phyloP scores from a whole-genome alignment of 2,797 vertebrate species.

The Streptopelia turtur region DNA sequence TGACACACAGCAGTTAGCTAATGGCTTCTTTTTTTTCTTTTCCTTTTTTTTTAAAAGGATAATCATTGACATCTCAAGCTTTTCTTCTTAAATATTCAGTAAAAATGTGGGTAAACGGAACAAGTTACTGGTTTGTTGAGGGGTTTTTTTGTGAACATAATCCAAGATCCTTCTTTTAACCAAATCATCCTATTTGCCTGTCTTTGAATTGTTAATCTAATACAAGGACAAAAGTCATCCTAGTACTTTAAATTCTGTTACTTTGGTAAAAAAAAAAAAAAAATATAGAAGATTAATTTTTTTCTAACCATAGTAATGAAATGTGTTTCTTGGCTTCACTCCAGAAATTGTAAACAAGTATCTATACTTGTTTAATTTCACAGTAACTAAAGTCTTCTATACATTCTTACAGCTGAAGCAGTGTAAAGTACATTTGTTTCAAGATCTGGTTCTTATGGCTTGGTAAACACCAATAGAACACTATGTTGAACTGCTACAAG shows the following conservation, averaged over 20 bases:
- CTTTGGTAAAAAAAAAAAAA: background rate
- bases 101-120: background rate
- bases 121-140: background rate
- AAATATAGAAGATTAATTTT: background rate
- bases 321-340: background rate
- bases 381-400: conserved; percentile 29
- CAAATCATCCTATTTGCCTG: background rate
- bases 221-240: background rate
- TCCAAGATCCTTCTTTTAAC: background rate
- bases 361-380: conserved; percentile 51
- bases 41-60: background rate
- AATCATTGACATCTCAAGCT: background rate
- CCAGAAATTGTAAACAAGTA: conserved; percentile 30
- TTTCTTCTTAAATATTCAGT: background rate
- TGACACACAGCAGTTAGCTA: conserved; percentile 14
- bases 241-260: background rate
- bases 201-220: background rate
- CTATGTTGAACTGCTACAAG: background rate
- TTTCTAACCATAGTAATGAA: conserved; percentile 38
- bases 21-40: background rate
- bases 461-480: conserved; percentile 29
- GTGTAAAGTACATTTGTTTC: conserved; percentile 22
- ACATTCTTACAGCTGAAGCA: conserved; percentile 1
- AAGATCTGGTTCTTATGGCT: background rate
- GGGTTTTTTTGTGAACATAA: background rate